A percentile compares a stretch with the other conserved stretches of the same genome.
These are phyloP conservation scores for Plecturocebus donacophilus DNA, from an alignment of 2,113 vertebrate species.

Conservation along the genomic window DNA sequence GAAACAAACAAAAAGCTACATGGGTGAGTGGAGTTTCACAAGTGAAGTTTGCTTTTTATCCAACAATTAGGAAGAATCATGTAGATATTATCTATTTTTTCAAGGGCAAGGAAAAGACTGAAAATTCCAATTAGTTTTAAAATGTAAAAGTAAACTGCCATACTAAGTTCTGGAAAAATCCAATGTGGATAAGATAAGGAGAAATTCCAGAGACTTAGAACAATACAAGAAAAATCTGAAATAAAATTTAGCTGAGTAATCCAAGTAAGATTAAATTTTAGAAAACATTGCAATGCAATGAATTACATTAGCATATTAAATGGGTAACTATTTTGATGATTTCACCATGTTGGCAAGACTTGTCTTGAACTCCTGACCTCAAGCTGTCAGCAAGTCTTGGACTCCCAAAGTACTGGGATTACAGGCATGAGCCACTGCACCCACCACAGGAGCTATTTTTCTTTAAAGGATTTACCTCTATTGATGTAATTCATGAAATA, in stretches of 20 bases:
- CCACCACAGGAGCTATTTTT: too few species aligned
- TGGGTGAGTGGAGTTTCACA: background rate
- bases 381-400: too few species aligned
- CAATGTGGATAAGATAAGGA: background rate
- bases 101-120: background rate
- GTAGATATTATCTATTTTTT: background rate
- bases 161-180: background rate
- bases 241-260: background rate
- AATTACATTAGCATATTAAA: background rate
- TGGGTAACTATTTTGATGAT: background rate
- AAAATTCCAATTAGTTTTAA: background rate
- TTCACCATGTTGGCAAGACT: too few species aligned
- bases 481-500: background rate
- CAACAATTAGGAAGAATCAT: background rate
- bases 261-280: background rate
- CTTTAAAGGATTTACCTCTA: background rate
- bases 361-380: too few species aligned
- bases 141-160: background rate
- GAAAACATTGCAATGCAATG: background rate
- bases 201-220: background rate
- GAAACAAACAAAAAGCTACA: too few species aligned
- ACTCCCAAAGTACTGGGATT: too few species aligned
- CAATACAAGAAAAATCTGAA: background rate
- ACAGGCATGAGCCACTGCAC: too few species aligned
- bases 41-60: background rate